These are phyloP conservation scores for Lanius ludovicianus DNA, from an alignment of 2,113 vertebrate species.

Conservation along the genomic window DNA sequence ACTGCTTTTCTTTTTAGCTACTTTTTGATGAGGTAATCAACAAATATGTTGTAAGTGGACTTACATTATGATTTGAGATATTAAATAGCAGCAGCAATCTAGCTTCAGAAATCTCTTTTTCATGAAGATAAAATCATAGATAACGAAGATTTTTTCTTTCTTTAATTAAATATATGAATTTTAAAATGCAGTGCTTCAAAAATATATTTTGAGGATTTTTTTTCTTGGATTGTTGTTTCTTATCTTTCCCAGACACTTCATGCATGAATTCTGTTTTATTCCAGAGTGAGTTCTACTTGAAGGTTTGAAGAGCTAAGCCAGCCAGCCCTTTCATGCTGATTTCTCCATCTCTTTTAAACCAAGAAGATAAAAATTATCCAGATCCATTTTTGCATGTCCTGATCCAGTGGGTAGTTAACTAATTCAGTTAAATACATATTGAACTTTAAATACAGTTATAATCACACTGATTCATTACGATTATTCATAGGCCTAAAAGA, in stretches of 20 bases:
- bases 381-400: neutral
- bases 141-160: neutral
- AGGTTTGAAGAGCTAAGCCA: neutral
- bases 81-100: neutral
- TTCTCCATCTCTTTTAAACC: neutral
- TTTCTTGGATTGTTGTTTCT: neutral
- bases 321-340: neutral
- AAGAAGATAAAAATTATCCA: neutral
- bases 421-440: neutral
- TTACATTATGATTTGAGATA: neutral
- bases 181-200: neutral
- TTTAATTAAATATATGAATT: neutral
- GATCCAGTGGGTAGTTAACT: neutral
- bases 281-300: neutral
- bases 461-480: neutral
- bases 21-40: neutral
- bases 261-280: neutral
- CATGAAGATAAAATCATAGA: neutral
- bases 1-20: neutral
- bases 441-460: neutral
- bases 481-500: neutral
- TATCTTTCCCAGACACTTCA: neutral
- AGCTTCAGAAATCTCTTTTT: neutral
- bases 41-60: neutral
- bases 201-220: neutral